Evolutionary conservation across 1,140 invertebrate genomes (phyloP), one percentile per base, ranked within the genome.

Genomic region (Mercenaria mercenaria): DNA sequence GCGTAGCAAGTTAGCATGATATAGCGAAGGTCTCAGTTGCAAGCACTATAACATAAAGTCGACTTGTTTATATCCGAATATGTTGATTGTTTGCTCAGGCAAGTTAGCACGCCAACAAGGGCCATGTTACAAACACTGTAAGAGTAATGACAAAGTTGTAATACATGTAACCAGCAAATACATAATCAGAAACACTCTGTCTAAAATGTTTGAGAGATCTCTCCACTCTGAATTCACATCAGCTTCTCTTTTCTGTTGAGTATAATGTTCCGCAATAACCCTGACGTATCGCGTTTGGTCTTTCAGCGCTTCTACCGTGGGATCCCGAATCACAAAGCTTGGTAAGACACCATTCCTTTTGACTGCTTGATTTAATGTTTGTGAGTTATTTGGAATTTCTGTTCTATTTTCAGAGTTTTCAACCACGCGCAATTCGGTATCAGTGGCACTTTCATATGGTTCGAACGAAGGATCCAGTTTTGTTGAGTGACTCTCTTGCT

Each of bases 151-250:
- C 32, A 88, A 32, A 20, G 85, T 79, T 20, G 85, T 88, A 20
- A 88, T 69, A 1, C 47, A 23, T 32, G 59, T 79, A 20, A 88
- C 37, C 23, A 88, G 23, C 15, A 67, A 6, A 50, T 88, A 88
- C 1, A 88, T 20, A 39, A 88, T 80, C 20, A 79, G 56, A 52
- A 88, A 88, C 0, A 88, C 50, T 32, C 76, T 79, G 59, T 88
- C 85, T 52, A 88, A 79, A 34, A 88, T 77, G 56, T 88, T 80
- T 43, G 85, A 61, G 3, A 88, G 26, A 47, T 88, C 85, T 32
- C 76, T 88, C 85, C 85, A 88, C 43, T 88, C 85, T 4, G 74
- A 39, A 67, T 77, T 80, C 1, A 88, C 20, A 15, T 76, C 41
- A n/a, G 61, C 85, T 32, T 79, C 59, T 0, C 29, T 39, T 26